Evolutionary conservation across 2,888 invertebrate species (phyloP), one percentile per base, ranked within the genome.

Genomic region (Tortricodes alternella): DNA sequence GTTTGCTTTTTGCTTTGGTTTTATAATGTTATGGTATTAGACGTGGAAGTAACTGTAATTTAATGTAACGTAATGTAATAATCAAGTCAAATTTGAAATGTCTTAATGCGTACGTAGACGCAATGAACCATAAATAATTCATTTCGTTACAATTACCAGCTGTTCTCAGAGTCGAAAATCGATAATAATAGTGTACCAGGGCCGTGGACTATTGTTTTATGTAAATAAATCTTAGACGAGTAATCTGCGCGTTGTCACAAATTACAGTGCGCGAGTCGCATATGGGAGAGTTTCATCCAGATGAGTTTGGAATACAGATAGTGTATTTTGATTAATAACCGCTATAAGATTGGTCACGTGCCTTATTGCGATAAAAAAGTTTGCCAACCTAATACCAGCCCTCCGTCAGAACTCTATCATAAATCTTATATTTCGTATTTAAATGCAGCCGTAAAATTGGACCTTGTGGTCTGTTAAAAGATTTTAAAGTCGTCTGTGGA

Each of bases 211-310:
- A 78, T 83, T 83, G 80, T 85, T 81, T 81, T 73, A 80, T 73
- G 83, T 82, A 83, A 85, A 89, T 89, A 89, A 85, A 89, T 87
- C 85, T 83, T 68, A 71, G 64, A 66, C 59, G 68, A 65, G 73
- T 74, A 75, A 79, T 75, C 71, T 70, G 62, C 68, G 74, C 73
- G 67, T 73, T 80, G 80, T 83, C 80, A 74, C 78, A 87, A 85
- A 89, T 89, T 88, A 85, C 75, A 83, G 75, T 76, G 63, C 70
- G 66, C 67, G 70, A 71, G 73, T 77, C 71, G 82, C 76, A 78
- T 80, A 77, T 78, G 74, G 74, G 78, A 41, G 29, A 16, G 11
- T 11, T 13, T 5, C 21, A 49, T n/a, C n/a, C n/a, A n/a, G 39
- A 38, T 39, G 15, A 0, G 16, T 9, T 16, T 23, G 29, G 23